These are phyloP conservation scores for Telmatherina bonti DNA, from an alignment of 2,797 vertebrate species.

Conservation along the genomic window DNA sequence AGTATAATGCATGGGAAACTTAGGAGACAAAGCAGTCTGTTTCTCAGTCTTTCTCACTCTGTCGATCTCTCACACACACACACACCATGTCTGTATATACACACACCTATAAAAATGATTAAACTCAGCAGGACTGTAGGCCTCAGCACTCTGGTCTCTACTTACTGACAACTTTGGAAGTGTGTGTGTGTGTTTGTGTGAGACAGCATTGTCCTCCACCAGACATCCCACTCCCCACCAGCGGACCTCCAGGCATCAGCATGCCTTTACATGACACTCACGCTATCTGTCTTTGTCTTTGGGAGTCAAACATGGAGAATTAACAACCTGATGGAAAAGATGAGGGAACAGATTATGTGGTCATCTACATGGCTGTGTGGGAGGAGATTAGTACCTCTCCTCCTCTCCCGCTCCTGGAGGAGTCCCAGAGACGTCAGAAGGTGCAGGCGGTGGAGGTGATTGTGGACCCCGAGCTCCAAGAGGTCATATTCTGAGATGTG, in stretches of 20 bases:
- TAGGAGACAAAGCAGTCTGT: constrained; percentile 70
- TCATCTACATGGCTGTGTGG: constrained; percentile 15
- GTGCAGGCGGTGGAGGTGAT: constrained; percentile 79
- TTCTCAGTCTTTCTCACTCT: constrained; percentile 13
- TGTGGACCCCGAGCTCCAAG: constrained; percentile 80
- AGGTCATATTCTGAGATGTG: constrained; percentile 81
- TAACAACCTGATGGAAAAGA: constrained; percentile 61
- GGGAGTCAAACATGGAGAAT: constrained; percentile 29
- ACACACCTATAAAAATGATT: constrained; percentile 61
- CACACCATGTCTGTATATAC: constrained; percentile 1
- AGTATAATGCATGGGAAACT: constrained; percentile 72
- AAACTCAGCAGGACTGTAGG: constrained; percentile 71
- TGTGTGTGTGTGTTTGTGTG: not conserved
- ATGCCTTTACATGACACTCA: constrained; percentile 65
- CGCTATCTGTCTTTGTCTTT: constrained; percentile 42
- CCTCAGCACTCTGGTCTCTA: constrained; percentile 46
- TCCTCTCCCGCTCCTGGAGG: constrained; percentile 78
- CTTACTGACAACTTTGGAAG: constrained; percentile 52
- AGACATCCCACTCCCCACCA: constrained; percentile 36
- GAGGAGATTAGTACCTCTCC: constrained; percentile 73
- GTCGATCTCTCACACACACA: constrained; percentile 8
- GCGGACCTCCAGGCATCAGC: constrained; percentile 52
- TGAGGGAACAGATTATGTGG: constrained; percentile 52
- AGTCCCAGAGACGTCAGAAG: constrained; percentile 84
- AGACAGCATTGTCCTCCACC: constrained; percentile 44